A percentile compares a stretch with the other conserved stretches of the same genome.
Evolutionary conservation across 2,888 invertebrate genomes (phyloP).

Genomic region (Drosophila borealis): DNA sequence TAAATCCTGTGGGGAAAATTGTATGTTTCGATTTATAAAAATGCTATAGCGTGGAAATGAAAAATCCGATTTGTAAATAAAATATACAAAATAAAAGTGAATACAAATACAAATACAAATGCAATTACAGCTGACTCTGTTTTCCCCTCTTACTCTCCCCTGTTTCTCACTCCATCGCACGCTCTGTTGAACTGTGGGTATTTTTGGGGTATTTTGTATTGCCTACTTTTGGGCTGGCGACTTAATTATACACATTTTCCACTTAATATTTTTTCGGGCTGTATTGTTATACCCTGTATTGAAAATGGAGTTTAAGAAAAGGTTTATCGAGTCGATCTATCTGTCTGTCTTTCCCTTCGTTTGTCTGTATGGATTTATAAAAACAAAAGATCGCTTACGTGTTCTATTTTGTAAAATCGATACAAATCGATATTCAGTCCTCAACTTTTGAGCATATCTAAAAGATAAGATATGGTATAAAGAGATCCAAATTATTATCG

Average conservation of each 20-base stretch:
- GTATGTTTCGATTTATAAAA: slow-evolving; percentile 18
- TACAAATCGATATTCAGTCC: no score
- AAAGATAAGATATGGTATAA: no score
- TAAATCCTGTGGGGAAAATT: slow-evolving; percentile 7
- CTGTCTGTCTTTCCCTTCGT: no score
- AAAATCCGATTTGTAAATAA: slow-evolving; percentile 39
- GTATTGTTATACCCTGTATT: slow-evolving; percentile 3
- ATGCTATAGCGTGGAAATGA: slow-evolving; percentile 1
- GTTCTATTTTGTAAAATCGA: no score
- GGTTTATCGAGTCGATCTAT: background rate
- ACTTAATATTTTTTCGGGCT: slow-evolving; percentile 55
- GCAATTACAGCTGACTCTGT: slow-evolving; percentile 15
- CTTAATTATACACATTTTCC: slow-evolving; percentile 75
- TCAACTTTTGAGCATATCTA: no score
- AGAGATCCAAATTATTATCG: no score
- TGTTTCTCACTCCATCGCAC: background rate
- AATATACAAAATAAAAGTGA: slow-evolving; percentile 11
- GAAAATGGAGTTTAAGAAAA: no score
- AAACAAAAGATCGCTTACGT: no score
- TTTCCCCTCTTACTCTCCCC: background rate
- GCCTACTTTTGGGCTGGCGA: slow-evolving; percentile 67
- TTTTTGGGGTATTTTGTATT: slow-evolving; percentile 45
- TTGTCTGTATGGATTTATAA: no score
- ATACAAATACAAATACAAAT: slow-evolving; percentile 22
- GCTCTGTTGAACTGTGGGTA: slow-evolving; percentile 10